A percentile compares a stretch with the other conserved stretches of the same genome.
Evolutionary conservation across 2,113 vertebrate genomes (phyloP).

Genomic region (Xiphorhynchus elegans): DNA sequence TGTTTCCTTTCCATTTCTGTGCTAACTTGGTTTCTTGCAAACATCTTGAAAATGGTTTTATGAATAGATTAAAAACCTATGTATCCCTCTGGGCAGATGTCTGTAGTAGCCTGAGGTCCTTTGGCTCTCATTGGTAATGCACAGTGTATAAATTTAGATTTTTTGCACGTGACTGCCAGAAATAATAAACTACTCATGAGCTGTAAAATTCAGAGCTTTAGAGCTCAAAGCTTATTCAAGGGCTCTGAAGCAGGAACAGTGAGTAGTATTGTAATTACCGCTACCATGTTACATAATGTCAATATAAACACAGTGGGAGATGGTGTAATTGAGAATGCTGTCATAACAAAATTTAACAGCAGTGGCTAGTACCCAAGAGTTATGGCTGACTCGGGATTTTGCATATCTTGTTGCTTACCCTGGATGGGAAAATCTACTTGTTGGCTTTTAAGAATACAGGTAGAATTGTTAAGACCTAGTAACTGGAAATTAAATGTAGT

Average conservation of each 20-base stretch:
- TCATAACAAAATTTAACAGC: neutral
- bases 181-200: neutral
- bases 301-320: neutral
- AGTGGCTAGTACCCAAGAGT: neutral
- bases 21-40: neutral
- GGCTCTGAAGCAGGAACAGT: neutral
- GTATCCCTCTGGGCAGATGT: neutral
- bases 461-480: neutral
- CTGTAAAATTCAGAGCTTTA: conserved; percentile 6
- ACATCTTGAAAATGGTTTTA: neutral
- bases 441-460: neutral
- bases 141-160: neutral
- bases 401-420: neutral
- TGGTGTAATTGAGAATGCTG: neutral
- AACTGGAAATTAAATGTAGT: neutral
- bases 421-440: neutral
- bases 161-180: neutral
- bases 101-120: neutral
- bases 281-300: neutral
- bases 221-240: neutral
- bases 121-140: neutral
- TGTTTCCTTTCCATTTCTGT: neutral
- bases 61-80: neutral
- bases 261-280: neutral
- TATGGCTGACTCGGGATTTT: neutral